phyloP scores from a whole-genome alignment of 2,113 vertebrate species.

The Myotis davidii region DNA sequence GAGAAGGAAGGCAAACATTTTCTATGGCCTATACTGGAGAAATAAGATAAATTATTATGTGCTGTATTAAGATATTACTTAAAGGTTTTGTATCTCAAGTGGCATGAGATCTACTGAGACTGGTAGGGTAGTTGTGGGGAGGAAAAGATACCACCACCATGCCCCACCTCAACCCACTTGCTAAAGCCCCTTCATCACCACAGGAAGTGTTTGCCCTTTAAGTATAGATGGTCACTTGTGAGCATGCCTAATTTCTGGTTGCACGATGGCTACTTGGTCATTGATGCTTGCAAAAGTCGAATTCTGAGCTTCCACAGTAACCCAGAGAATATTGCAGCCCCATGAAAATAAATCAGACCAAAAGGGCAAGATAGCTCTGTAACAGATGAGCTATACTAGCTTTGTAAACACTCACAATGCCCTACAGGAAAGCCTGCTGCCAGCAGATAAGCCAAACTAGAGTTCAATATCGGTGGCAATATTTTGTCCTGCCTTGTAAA shows the following conservation, averaged over 20 bases:
- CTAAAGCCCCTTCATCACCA: background rate
- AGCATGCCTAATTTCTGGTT: constrained; percentile 45
- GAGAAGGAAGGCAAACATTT: constrained; percentile 44
- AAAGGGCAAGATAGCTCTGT: constrained; percentile 74
- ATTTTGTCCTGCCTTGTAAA: constrained; percentile 80
- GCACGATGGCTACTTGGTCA: constrained; percentile 52
- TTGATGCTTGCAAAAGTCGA: constrained; percentile 53
- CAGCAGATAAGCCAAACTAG: constrained; percentile 80
- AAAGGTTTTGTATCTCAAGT: constrained; percentile 11
- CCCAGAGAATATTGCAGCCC: constrained; percentile 61
- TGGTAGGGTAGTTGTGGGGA: background rate
- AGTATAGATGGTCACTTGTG: background rate
- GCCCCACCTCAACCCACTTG: background rate
- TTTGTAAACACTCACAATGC: constrained; percentile 67
- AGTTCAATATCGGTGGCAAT: constrained; percentile 71
- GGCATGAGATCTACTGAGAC: background rate
- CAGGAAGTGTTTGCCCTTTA: background rate
- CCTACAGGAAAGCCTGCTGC: constrained; percentile 79
- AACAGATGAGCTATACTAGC: constrained; percentile 74
- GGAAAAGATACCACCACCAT: background rate
- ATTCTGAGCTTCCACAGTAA: constrained; percentile 53
- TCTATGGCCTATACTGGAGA: background rate
- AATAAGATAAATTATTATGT: constrained; percentile 34
- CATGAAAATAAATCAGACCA: constrained; percentile 80
- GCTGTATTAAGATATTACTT: constrained; percentile 43